Conservation (phyloP, 2,797 vertebrate genomes). For the Okamejei kenojei region DNA sequence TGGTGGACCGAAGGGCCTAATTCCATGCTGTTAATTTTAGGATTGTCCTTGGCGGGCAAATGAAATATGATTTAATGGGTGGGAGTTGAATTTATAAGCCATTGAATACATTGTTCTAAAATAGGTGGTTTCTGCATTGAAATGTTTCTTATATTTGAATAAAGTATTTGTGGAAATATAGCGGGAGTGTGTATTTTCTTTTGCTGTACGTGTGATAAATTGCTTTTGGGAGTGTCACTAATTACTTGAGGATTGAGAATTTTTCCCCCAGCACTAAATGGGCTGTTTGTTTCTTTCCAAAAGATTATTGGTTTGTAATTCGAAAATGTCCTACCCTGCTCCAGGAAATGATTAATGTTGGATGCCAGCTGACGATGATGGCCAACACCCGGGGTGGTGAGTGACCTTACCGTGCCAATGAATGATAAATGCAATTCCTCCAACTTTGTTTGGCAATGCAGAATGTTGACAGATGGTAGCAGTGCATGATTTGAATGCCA, state of each 20-base stretch:
- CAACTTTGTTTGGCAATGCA: not conserved
- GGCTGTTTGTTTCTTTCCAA: slow-evolving; percentile 36
- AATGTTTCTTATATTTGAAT: no score
- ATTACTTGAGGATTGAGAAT: not conserved
- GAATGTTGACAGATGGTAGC: not conserved
- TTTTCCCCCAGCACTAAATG: not conserved
- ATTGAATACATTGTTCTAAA: no score
- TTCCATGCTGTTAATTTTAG: no score
- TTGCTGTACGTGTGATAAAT: not conserved
- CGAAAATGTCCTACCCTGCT: slow-evolving; percentile 91
- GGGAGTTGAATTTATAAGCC: no score
- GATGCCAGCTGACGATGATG: slow-evolving; percentile 96
- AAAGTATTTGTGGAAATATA: not conserved
- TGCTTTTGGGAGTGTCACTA: not conserved
- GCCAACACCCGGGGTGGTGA: slow-evolving; percentile 94
- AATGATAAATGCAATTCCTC: no score
- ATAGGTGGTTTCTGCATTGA: no score
- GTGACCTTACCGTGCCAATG: slow-evolving; percentile 10
- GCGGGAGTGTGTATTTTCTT: not conserved
- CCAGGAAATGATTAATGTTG: slow-evolving; percentile 98
- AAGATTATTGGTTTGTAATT: slow-evolving; percentile 93
- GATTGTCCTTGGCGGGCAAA: no score
- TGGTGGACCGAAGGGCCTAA: no score
- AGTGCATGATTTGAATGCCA: not conserved
- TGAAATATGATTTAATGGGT: no score